A percentile compares a stretch with the other conserved stretches of the same genome.
phyloP scores from a whole-genome alignment of 2,113 vertebrate species.

The Triplophysa rosa region DNA sequence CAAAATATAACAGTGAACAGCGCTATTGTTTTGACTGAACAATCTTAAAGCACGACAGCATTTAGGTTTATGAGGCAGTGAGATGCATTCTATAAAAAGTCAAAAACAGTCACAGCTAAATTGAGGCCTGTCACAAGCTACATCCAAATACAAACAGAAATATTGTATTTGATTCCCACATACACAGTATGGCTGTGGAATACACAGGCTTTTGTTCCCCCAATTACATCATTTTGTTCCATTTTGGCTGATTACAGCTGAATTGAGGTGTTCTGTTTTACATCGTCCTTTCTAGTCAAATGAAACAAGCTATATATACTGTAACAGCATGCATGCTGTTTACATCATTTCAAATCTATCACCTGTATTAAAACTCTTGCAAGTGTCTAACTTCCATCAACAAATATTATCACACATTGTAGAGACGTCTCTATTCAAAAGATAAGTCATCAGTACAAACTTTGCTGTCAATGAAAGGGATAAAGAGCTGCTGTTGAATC shows the following conservation, averaged over 20 bases:
- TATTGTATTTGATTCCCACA: background rate
- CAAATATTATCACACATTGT: background rate
- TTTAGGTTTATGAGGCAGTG: slow-evolving; percentile 46
- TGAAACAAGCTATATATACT: no score
- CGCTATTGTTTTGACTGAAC: background rate
- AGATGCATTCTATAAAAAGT: slow-evolving; percentile 20
- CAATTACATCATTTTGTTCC: background rate
- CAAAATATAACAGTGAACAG: background rate
- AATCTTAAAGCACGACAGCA: slow-evolving; percentile 37
- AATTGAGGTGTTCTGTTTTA: background rate
- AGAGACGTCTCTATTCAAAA: background rate
- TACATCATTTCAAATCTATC: no score
- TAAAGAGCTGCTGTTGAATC: slow-evolving; percentile 23
- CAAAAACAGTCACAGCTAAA: slow-evolving; percentile 30
- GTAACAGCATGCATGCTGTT: no score
- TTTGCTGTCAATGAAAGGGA: slow-evolving; percentile 18
- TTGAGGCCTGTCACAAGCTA: background rate
- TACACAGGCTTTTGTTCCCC: background rate
- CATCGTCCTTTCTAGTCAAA: background rate
- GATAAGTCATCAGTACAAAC: slow-evolving; percentile 24
- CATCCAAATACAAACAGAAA: background rate
- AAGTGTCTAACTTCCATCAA: background rate
- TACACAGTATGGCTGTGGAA: background rate
- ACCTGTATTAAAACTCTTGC: no score
- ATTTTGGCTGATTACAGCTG: background rate